Conservation (phyloP, 2,888 invertebrate species). For the Keiferia lycopersicella region DNA sequence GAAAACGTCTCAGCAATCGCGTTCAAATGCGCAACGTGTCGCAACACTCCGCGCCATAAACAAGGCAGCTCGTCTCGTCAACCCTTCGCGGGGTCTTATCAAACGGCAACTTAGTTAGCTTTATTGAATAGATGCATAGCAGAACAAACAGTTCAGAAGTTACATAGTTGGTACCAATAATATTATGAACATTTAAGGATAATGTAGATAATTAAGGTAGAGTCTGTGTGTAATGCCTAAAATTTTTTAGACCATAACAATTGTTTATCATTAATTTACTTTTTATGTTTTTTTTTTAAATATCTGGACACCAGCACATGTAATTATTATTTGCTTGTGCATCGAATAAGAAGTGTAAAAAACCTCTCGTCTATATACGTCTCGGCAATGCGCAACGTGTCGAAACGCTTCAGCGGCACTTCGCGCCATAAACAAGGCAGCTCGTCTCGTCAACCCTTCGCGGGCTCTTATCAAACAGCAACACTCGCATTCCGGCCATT, state of each 20-base stretch:
- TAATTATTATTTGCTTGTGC: no score
- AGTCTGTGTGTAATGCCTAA: no score
- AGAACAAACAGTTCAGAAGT: no score
- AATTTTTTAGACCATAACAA: no score
- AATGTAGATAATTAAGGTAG: no score
- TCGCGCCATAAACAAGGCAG: slow-evolving; percentile 20
- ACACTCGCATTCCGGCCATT: slow-evolving; percentile 75
- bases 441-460: slow-evolving; percentile 41
- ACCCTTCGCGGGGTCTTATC: slow-evolving; percentile 64
- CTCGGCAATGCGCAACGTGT: neutral
- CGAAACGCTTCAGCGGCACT: neutral
- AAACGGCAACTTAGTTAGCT: slow-evolving; percentile 77
- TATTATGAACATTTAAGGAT: no score
- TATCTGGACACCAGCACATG: no score
- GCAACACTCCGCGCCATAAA: slow-evolving; percentile 13
- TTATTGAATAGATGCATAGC: no score
- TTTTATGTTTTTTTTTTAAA: no score
- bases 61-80: slow-evolving; percentile 32
- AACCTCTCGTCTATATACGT: neutral
- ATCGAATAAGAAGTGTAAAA: no score
- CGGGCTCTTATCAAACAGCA: slow-evolving; percentile 73
- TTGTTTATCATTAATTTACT: no score
- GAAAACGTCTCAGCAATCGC: neutral
- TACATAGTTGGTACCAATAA: no score
- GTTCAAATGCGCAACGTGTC: slow-evolving; percentile 15